phyloP scores from a whole-genome alignment of 2,113 vertebrate species.

The Chaetops frenatus region DNA sequence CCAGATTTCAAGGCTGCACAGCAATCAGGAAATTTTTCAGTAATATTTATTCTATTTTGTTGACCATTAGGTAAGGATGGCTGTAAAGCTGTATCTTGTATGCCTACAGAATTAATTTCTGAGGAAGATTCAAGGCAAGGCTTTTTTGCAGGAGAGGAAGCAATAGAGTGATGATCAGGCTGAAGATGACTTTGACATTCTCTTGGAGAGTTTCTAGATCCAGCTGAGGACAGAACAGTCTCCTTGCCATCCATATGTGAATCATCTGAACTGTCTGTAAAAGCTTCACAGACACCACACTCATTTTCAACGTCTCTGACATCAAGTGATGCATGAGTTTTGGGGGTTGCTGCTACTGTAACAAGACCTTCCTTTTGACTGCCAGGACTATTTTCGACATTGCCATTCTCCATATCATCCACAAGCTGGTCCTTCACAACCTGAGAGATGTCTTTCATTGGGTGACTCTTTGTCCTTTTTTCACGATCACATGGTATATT shows the following conservation, averaged over 20 bases:
- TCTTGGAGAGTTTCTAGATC: slow-evolving; percentile 58
- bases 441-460: slow-evolving; percentile 50
- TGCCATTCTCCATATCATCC: slow-evolving; percentile 95
- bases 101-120: not conserved
- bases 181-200: slow-evolving; percentile 48
- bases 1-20: slow-evolving; percentile 44
- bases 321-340: slow-evolving; percentile 66
- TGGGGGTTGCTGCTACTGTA: slow-evolving; percentile 5
- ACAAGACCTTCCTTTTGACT: slow-evolving; percentile 69
- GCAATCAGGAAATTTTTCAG: slow-evolving; percentile 27
- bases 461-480: slow-evolving; percentile 45
- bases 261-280: slow-evolving; percentile 54
- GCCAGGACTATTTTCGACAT: slow-evolving; percentile 76
- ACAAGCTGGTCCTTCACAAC: slow-evolving; percentile 77
- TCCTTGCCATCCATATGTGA: slow-evolving; percentile 55
- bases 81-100: not conserved
- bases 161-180: slow-evolving; percentile 16
- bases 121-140: slow-evolving; percentile 36
- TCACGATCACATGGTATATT: slow-evolving; percentile 27
- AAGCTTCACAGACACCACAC: slow-evolving; percentile 47
- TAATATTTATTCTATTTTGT: not conserved
- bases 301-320: slow-evolving; percentile 65
- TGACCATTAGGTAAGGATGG: slow-evolving; percentile 2
- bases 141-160: slow-evolving; percentile 48
- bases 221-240: slow-evolving; percentile 58